A percentile compares a stretch with the other conserved stretches of the same genome.
phyloP scores from a whole-genome alignment of 2,888 invertebrate genomes.

The Agrochola litura region DNA sequence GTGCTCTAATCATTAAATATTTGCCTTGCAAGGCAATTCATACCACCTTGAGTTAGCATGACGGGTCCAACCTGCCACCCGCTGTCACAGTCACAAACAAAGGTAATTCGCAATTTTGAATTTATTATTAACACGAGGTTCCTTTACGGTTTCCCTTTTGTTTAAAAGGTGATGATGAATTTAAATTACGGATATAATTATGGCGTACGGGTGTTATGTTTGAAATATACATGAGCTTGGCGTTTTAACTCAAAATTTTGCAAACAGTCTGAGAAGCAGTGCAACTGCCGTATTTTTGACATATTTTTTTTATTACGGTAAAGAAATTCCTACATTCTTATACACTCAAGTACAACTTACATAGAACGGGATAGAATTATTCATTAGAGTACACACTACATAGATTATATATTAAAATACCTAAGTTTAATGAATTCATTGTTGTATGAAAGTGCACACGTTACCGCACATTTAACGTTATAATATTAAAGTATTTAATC shows the following conservation, averaged over 20 bases:
- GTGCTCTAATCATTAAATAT: constrained; percentile 33
- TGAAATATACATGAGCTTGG: constrained; percentile 13
- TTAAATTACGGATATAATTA: constrained; percentile 29
- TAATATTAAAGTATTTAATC: background rate
- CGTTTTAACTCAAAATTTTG: background rate
- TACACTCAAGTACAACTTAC: background rate
- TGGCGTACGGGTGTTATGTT: constrained; percentile 2
- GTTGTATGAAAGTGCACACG: background rate
- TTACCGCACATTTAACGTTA: background rate
- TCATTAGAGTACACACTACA: background rate
- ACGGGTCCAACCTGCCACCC: background rate
- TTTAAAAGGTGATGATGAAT: constrained; percentile 26
- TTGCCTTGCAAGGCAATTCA: constrained; percentile 7
- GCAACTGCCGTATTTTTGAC: background rate
- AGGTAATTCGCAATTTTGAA: constrained; percentile 29
- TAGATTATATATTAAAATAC: background rate
- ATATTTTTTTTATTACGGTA: background rate
- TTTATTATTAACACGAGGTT: constrained; percentile 27
- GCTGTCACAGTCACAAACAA: constrained; percentile 20
- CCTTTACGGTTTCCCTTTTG: constrained; percentile 22
- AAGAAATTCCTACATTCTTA: background rate
- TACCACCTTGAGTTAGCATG: background rate
- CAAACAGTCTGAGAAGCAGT: background rate
- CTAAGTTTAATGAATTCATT: background rate
- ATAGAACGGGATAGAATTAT: background rate